A percentile compares a stretch with the other conserved stretches of the same genome.
phyloP scores from a whole-genome alignment of 1,140 invertebrate species.

The Portunus trituberculatus region DNA sequence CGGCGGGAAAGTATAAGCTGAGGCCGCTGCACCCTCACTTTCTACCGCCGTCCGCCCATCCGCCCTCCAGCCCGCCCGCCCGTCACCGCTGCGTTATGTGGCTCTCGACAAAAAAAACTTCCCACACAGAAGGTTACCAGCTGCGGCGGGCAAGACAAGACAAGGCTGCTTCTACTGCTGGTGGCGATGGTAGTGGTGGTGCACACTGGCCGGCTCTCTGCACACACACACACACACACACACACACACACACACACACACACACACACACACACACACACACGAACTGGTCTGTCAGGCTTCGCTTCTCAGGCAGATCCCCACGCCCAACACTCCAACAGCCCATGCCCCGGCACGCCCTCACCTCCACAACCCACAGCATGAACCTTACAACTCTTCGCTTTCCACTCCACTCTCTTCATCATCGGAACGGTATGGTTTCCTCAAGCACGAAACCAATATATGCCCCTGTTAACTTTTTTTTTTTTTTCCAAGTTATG shows the following conservation, averaged over 20 bases:
- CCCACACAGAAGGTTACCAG: not conserved
- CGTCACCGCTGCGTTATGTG: not conserved
- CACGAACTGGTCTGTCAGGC: not conserved
- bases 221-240: not conserved
- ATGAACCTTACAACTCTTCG: not conserved
- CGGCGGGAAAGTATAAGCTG: not conserved
- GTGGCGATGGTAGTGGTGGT: not conserved
- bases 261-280: conserved; percentile 32
- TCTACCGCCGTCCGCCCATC: not conserved
- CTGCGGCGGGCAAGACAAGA: not conserved
- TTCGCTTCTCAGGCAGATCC: not conserved
- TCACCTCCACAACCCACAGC: not conserved
- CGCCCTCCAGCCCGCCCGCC: not conserved
- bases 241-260: conserved; percentile 49
- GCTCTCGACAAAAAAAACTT: too few relatives aligned
- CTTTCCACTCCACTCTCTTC: not conserved
- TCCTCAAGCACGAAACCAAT: not conserved
- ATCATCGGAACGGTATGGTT: not conserved
- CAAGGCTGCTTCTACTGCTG: not conserved
- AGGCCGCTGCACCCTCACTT: not conserved
- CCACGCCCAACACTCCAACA: not conserved
- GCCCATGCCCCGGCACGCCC: not conserved
- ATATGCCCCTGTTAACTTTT: not conserved
- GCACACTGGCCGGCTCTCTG: not conserved
- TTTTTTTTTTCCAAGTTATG: too few relatives aligned